Evolutionary conservation across 2,888 invertebrate genomes (phyloP), one percentile per base, ranked within the genome.

Genomic region (Pseudoips prasinana): DNA sequence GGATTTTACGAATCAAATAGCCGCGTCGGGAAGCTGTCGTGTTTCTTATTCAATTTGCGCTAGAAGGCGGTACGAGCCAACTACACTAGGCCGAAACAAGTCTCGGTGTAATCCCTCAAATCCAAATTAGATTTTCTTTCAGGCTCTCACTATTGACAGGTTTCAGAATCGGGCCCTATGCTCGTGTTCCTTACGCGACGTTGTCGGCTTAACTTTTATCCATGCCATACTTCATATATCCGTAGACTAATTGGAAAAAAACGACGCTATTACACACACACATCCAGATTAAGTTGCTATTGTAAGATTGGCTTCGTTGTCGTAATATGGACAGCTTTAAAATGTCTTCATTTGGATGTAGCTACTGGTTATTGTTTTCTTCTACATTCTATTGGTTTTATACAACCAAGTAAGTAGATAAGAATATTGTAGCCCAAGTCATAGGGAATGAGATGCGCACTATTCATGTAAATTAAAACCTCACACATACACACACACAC

Each of bases 91-190:
- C 83, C 83, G 85, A 86, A 85, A 85, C 84, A 85, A 84, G 80
- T 75, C 79, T 64, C 71, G 64, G 57, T 66, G 86, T 85, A 86
- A 87, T 87, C 86, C 81, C 72, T 84, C 79, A 86, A 86, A 87
- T 87, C 87, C 85, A 86, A 87, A 87, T 86, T 83, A 86, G 86
- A 86, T 87, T 87, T 86, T 85, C 85, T 83, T 85, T 85, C 84
- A 84, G 71, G 70, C 70, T 70, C 72, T 65, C 73, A 79, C 81
- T 78, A 85, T 84, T 86, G 81, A 82, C 75, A 65, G 80, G 79
- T 69, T 77, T 72, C 73, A 65, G 57, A 43, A 61, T 51, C 61
- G 51, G 63, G 59, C 42, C 49, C 46, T 54, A 60, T n/a, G 43
- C 39, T 41, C 48, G 20, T 42, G 46, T 39, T 47, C 46, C 39